Percentiles rank a stretch among this genome's conserved stretches.
phyloP scores from a whole-genome alignment of 2,888 invertebrate genomes.

The Acronicta psi region DNA sequence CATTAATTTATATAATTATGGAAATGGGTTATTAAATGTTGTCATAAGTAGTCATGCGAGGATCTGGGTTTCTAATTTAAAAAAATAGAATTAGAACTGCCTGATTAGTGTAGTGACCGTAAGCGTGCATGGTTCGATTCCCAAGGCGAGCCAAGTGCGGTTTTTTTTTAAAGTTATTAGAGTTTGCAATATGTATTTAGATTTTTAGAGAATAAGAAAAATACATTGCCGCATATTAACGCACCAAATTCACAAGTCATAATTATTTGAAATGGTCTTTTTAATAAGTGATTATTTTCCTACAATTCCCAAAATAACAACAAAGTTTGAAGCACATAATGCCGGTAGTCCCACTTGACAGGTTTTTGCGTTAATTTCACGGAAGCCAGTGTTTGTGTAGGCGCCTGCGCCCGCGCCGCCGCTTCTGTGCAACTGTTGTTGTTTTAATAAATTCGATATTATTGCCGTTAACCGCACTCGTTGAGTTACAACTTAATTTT shows the following conservation, averaged over 20 bases:
- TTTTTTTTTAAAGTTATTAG: too few species aligned
- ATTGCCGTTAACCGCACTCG: conserved; percentile 19
- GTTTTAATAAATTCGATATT: conserved; percentile 15
- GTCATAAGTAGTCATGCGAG: too few species aligned
- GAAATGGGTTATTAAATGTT: too few species aligned
- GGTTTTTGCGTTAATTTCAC: conserved; percentile 37
- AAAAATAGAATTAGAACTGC: too few species aligned
- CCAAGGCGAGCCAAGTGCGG: too few species aligned
- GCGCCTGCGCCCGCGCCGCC: conserved; percentile 30
- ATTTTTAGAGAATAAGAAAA: too few species aligned
- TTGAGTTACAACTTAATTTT: conserved; percentile 3
- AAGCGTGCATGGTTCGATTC: too few species aligned
- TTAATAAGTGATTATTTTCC: conserved; percentile 1
- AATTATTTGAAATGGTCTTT: conserved; percentile 12
- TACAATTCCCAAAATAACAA: conserved; percentile 34
- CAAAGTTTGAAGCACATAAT: conserved; percentile 52
- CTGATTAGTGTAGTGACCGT: too few species aligned
- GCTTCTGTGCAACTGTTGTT: conserved; percentile 37
- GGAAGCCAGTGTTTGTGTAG: conserved; percentile 54
- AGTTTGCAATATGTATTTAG: too few species aligned
- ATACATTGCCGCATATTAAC: too few species aligned
- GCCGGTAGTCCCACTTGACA: conserved; percentile 40
- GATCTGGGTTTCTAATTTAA: too few species aligned
- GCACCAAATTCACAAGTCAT: conserved; percentile 11
- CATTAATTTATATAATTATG: too few species aligned